Conservation (phyloP, 2,888 invertebrate genomes). For the Ganaspis brasiliensis region DNA sequence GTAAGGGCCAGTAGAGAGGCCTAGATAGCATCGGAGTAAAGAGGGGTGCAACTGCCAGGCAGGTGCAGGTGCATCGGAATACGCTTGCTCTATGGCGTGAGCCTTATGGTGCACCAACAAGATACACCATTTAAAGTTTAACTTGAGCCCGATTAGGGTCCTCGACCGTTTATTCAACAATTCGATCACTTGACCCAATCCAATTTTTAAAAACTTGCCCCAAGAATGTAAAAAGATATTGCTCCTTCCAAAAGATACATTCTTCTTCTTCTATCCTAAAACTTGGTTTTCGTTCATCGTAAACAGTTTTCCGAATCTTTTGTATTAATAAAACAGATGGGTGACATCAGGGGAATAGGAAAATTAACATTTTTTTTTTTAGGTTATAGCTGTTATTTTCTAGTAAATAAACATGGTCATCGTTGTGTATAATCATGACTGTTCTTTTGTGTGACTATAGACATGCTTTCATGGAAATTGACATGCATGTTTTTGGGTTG, state of each 20-base stretch:
- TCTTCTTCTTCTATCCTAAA: too few relatives aligned
- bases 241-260: too few relatives aligned
- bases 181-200: constrained; percentile 3
- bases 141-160: constrained; percentile 24
- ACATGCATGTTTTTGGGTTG: too few relatives aligned
- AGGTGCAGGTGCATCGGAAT: constrained; percentile 72
- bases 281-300: too few relatives aligned
- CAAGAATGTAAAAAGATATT: too few relatives aligned
- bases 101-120: constrained; percentile 54
- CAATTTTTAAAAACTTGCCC: constrained; percentile 22
- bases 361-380: not conserved
- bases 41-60: constrained; percentile 76
- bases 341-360: not conserved
- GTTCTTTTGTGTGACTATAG: too few relatives aligned
- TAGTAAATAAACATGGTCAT: too few relatives aligned
- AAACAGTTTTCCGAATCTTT: too few relatives aligned
- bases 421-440: too few relatives aligned
- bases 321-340: constrained; percentile 8
- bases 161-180: constrained; percentile 27
- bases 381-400: too few relatives aligned
- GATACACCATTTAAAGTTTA: constrained; percentile 21
- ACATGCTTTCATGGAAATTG: too few relatives aligned
- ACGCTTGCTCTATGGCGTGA: constrained; percentile 59
- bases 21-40: constrained; percentile 78
- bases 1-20: constrained; percentile 64